Percentiles rank a stretch among this genome's conserved stretches.
These are phyloP conservation scores for Drosophila anomelani DNA, from an alignment of 2,888 invertebrate species.

Conservation along the genomic window DNA sequence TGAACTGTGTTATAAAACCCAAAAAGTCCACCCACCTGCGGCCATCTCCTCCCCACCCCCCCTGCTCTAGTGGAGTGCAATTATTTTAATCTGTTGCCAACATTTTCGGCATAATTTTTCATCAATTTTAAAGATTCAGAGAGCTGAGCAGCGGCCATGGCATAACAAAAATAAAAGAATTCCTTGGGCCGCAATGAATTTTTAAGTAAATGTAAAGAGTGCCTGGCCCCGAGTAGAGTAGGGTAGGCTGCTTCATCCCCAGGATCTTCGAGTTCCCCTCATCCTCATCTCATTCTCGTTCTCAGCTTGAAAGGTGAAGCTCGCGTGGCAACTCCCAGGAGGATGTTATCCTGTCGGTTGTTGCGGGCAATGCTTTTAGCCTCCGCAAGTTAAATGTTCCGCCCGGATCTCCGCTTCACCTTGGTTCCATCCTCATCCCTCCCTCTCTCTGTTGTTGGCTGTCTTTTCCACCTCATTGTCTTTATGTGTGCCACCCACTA, in stretches of 20 bases:
- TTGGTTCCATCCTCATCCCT: neutral
- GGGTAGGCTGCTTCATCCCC: neutral
- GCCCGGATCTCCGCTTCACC: conserved; percentile 32
- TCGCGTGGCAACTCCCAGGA: conserved; percentile 65
- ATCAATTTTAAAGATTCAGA: conserved; percentile 52
- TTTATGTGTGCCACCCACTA: conserved; percentile 32
- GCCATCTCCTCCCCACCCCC: neutral
- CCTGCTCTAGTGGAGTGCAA: conserved; percentile 51
- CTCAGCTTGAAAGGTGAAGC: conserved; percentile 16
- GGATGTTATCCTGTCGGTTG: conserved; percentile 50
- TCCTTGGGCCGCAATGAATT: conserved; percentile 74
- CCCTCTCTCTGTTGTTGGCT: neutral
- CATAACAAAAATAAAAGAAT: conserved; percentile 69
- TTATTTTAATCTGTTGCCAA: conserved; percentile 73
- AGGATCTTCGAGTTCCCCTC: conserved; percentile 7
- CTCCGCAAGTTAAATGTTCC: conserved; percentile 60
- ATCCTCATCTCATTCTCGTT: neutral
- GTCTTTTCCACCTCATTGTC: conserved; percentile 61
- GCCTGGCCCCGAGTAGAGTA: conserved; percentile 31
- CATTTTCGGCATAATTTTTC: conserved; percentile 74
- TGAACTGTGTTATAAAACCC: conserved; percentile 7
- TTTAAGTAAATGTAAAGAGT: conserved; percentile 74
- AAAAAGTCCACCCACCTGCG: conserved; percentile 3
- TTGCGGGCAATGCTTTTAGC: conserved; percentile 70
- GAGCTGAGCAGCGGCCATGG: conserved; percentile 16